These are phyloP conservation scores for Epistrophe grossulariae DNA, from an alignment of 2,888 invertebrate species.

Conservation along the genomic window DNA sequence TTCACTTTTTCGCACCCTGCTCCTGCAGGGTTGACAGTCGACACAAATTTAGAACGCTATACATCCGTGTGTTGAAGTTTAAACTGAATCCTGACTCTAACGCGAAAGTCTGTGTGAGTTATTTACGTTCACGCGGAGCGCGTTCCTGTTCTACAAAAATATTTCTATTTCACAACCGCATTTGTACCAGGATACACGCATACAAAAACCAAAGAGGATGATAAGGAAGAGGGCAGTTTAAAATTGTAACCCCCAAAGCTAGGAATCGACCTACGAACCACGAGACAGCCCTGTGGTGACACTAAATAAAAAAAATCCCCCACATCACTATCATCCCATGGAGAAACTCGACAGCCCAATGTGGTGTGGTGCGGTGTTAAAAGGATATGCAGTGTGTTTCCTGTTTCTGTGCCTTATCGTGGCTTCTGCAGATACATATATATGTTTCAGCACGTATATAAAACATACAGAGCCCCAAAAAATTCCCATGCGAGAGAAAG, in stretches of 20 bases:
- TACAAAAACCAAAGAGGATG: constrained; percentile 13
- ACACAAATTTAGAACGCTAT: constrained; percentile 37
- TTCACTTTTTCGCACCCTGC: constrained; percentile 47
- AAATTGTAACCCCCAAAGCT: constrained; percentile 59
- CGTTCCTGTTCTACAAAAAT: constrained; percentile 69
- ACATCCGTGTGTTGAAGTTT: constrained; percentile 58
- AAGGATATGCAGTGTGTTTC: constrained; percentile 60
- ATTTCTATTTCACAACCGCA: constrained; percentile 70
- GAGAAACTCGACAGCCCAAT: constrained; percentile 25
- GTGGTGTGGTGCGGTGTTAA: not conserved
- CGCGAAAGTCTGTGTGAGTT: constrained; percentile 69
- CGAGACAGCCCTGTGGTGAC: constrained; percentile 70
- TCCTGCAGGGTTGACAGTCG: not conserved
- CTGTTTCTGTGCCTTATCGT: constrained; percentile 51
- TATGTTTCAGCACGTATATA: not conserved
- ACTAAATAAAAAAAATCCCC: constrained; percentile 27
- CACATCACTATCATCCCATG: constrained; percentile 4
- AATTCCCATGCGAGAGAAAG: constrained; percentile 71
- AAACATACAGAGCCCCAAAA: constrained; percentile 59
- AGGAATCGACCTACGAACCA: constrained; percentile 66
- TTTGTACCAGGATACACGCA: constrained; percentile 53
- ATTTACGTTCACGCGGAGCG: constrained; percentile 72
- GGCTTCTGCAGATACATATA: not conserved
- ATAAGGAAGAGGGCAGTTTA: constrained; percentile 36
- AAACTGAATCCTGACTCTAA: constrained; percentile 59